Evolutionary conservation across 2,113 vertebrate species (phyloP).

Genomic region (Megaptera novaeangliae): DNA sequence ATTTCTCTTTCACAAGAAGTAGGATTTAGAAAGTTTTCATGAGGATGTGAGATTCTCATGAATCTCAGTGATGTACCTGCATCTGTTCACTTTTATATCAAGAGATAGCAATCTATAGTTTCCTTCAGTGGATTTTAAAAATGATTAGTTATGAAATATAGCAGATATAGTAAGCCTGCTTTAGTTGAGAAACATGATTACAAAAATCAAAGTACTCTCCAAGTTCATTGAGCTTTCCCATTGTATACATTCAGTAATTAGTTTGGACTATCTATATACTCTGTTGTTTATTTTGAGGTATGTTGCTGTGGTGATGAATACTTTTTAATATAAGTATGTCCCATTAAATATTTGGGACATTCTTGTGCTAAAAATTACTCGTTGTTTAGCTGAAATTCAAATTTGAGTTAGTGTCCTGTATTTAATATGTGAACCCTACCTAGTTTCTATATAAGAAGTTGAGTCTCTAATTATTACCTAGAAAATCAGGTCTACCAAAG

Average conservation of each 20-base stretch:
- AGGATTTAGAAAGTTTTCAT: not conserved
- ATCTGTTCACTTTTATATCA: not conserved
- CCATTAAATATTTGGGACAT: not conserved
- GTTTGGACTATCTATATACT: not conserved
- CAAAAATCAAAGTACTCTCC: not conserved
- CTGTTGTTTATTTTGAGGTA: not conserved
- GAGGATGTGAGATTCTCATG: not conserved
- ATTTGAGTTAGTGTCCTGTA: not conserved
- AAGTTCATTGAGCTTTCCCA: not conserved
- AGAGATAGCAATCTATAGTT: not conserved
- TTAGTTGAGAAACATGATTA: not conserved
- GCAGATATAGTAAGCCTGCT: not conserved
- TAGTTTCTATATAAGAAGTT: not conserved
- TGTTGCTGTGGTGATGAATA: not conserved
- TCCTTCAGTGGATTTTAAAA: not conserved
- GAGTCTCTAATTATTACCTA: not conserved
- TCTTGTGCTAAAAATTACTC: not conserved
- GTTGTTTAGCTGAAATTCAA: not conserved
- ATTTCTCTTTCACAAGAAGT: constrained; percentile 14
- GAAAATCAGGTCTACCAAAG: not conserved
- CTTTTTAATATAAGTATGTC: not conserved
- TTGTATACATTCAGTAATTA: not conserved
- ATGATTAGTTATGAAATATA: not conserved
- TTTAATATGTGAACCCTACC: not conserved
- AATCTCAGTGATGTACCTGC: not conserved